Evolutionary conservation across 2,888 invertebrate species (phyloP).

Genomic region (Troglohyphantes excavatus): DNA sequence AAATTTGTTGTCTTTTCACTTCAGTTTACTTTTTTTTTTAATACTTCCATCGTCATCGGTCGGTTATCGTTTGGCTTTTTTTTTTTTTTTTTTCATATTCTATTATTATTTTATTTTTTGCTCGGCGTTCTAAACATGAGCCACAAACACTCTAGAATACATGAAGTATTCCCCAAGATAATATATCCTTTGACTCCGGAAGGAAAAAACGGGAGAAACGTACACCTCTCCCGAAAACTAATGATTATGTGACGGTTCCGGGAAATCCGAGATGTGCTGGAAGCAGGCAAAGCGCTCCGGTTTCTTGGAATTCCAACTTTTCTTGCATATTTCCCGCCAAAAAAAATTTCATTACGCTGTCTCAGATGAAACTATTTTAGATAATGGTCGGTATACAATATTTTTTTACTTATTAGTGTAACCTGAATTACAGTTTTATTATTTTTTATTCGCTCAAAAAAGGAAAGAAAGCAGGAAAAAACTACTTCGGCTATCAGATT

Average conservation of each 20-base stretch:
- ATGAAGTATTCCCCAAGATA: conserved; percentile 74
- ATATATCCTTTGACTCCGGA: conserved; percentile 69
- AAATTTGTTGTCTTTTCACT: conserved; percentile 40
- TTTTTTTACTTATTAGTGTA: conserved; percentile 64
- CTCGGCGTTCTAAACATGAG: conserved; percentile 55
- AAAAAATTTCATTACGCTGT: conserved; percentile 23
- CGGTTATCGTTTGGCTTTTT: conserved; percentile 41
- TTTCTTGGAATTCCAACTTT: conserved; percentile 69
- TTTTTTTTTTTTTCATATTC: conserved; percentile 10
- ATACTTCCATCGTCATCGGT: conserved; percentile 64
- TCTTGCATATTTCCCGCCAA: conserved; percentile 43
- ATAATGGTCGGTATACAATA: conserved; percentile 58
- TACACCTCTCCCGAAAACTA: conserved; percentile 72
- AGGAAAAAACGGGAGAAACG: conserved; percentile 65
- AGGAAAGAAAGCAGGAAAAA: conserved; percentile 18
- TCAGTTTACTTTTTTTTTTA: conserved; percentile 49
- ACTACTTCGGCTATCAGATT: conserved; percentile 30
- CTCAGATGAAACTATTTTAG: conserved; percentile 59
- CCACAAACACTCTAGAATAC: conserved; percentile 68
- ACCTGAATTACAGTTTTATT: conserved; percentile 36
- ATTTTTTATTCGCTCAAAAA: conserved; percentile 7
- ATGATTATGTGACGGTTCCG: conserved; percentile 78
- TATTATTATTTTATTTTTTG: conserved; percentile 24
- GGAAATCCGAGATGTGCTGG: conserved; percentile 67
- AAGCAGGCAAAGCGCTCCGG: conserved; percentile 58